A percentile compares a stretch with the other conserved stretches of the same genome.
Conservation (phyloP, 2,888 invertebrate genomes). For the Helobdella robusta region DNA sequence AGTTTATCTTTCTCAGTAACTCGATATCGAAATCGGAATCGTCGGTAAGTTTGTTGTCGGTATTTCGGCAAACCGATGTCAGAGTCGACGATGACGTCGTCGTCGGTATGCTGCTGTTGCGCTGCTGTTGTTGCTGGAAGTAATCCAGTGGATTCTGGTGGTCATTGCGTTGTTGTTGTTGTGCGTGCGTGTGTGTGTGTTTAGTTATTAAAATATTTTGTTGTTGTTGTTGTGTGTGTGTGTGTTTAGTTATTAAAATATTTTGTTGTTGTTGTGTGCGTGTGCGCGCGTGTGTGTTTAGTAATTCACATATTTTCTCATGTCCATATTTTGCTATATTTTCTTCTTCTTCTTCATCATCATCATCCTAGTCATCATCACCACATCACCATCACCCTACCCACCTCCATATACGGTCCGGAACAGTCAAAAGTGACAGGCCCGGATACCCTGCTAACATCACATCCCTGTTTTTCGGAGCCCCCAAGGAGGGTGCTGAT, state of each 20-base stretch:
- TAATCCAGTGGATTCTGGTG: not conserved
- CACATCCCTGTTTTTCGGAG: too few relatives aligned
- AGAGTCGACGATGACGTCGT: not conserved
- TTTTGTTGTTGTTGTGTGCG: too few relatives aligned
- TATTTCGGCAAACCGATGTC: not conserved
- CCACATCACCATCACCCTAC: not conserved
- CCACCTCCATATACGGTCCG: not conserved
- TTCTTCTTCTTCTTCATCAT: too few relatives aligned
- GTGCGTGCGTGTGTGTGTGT: not conserved
- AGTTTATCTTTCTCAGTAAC: slow-evolving; percentile 30
- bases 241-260: too few relatives aligned
- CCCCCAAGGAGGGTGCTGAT: slow-evolving; percentile 18
- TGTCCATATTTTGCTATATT: too few relatives aligned
- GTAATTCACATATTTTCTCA: too few relatives aligned
- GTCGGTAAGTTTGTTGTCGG: too few relatives aligned
- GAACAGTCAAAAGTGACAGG: slow-evolving; percentile 9
- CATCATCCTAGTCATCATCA: too few relatives aligned
- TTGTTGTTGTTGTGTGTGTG: too few relatives aligned
- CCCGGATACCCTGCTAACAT: too few relatives aligned
- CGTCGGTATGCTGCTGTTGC: not conserved
- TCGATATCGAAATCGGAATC: slow-evolving; percentile 26
- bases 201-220: too few relatives aligned
- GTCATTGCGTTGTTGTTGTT: not conserved
- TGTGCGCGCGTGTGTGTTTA: too few relatives aligned
- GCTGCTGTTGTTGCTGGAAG: not conserved